Evolutionary conservation across 35 echinoderm and acorn worm genomes (phyloP).

Genomic region (Heliocidaris erythrogramma): DNA sequence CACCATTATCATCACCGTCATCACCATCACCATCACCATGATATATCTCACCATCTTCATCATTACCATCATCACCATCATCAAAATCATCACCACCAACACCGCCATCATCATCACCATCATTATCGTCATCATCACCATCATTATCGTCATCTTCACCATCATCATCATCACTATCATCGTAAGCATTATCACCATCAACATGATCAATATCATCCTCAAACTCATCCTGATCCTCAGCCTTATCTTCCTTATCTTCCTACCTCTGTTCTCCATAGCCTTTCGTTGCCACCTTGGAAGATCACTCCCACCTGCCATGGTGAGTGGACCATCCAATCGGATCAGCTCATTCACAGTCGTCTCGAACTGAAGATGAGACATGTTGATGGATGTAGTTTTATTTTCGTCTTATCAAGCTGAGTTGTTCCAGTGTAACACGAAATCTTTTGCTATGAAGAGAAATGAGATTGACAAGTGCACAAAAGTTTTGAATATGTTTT

Average conservation of each 20-base stretch:
- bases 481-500: too few relatives aligned
- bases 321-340: slow-evolving; percentile 61
- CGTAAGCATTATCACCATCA: background rate
- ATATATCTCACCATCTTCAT: background rate
- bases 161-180: background rate
- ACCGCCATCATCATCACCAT: background rate
- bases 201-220: background rate
- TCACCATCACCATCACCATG: background rate
- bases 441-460: too few relatives aligned
- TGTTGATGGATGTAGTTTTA: background rate
- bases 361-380: slow-evolving; percentile 92
- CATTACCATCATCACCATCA: slow-evolving; percentile 21
- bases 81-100: slow-evolving; percentile 22
- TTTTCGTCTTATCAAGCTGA: too few relatives aligned
- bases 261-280: slow-evolving; percentile 61
- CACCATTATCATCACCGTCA: background rate
- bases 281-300: slow-evolving; percentile 82
- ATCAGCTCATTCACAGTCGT: slow-evolving; percentile 59
- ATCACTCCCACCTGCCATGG: slow-evolving; percentile 28
- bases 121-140: background rate
- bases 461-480: too few relatives aligned
- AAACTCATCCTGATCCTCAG: background rate
- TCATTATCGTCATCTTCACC: background rate
- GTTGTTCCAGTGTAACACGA: too few relatives aligned
- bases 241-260: background rate